Base-by-base conservation (phyloP, 2,113 vertebrate genomes). In the Halcyon malimbica region DNA sequence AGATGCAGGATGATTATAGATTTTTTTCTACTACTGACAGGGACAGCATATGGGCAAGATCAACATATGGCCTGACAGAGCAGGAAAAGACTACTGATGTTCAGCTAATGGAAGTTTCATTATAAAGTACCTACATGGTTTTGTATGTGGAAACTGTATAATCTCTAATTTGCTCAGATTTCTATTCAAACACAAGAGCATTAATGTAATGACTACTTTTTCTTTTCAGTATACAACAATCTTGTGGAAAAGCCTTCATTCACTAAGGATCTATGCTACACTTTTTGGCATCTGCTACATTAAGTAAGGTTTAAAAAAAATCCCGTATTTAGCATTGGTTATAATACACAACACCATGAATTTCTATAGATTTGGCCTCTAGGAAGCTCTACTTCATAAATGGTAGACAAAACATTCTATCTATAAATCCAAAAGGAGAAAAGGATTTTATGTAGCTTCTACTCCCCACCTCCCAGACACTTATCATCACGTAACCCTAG, bases 1-100 rank as follows among this genome's bases (percentile, higher is more conserved):
- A 85, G 13, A 16, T 1, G 1, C 26, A n/a, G 16, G 15, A 71
- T n/a, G 10, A 51, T 33, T 24, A 76, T 73, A 46, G 17, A 0
- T 7, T 77, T 83, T 77, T 7, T 77, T 83, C 20, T 65, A 25
- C 14, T 54, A 16, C 16, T 75, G 56, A 68, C 35, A 29, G 82
- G 69, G 20, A 51, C 2, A 37, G 7, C 9, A 16, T 26, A 80
- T 3, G 18, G 33, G 25, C 16, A 83, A 48, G 76, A 80, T 2
- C 15, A 44, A 56, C 33, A 83, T 8, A 13, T 2, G 29, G 28
- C 64, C 46, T 78, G 29, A 83, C 13, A 46, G 26, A 83, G n/a
- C 24, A 80, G 6, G 23, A 80, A 13, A 11, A 73, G 20, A 15
- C 75, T 35, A 17, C 23, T 41, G 8, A 56, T 41, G 5, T 53